Evolutionary conservation across 2,888 invertebrate species (phyloP).

Genomic region (Notocelia uddmanniana): DNA sequence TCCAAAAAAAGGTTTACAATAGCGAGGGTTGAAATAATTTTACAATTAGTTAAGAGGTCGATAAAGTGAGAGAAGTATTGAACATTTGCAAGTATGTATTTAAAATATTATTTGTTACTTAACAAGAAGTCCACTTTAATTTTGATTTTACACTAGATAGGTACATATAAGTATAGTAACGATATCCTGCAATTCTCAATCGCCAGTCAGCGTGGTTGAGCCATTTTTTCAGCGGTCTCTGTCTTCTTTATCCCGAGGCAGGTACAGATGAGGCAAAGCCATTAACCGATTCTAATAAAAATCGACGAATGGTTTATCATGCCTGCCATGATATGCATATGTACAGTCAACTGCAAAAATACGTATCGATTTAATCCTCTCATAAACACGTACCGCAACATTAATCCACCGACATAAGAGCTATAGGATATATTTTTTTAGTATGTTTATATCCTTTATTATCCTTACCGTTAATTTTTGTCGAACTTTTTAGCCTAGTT

Average conservation of each 20-base stretch:
- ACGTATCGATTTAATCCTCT: too few species aligned
- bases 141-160: neutral
- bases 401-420: too few species aligned
- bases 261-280: neutral
- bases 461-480: too few species aligned
- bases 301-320: neutral
- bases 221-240: neutral
- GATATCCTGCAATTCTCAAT: neutral
- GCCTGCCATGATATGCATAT: neutral
- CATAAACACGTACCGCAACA: too few species aligned
- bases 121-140: neutral
- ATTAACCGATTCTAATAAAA: neutral
- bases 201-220: neutral
- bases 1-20: neutral
- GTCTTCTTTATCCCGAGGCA: neutral
- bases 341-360: too few species aligned
- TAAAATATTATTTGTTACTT: neutral
- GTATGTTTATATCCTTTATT: too few species aligned
- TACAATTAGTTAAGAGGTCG: neutral
- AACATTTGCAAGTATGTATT: neutral
- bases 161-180: too few species aligned
- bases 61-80: neutral
- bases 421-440: too few species aligned
- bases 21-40: conserved; percentile 18
- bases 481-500: too few species aligned